These are phyloP conservation scores for Sitodiplosis mosellana DNA, from an alignment of 1,140 invertebrate genomes.

Conservation along the genomic window DNA sequence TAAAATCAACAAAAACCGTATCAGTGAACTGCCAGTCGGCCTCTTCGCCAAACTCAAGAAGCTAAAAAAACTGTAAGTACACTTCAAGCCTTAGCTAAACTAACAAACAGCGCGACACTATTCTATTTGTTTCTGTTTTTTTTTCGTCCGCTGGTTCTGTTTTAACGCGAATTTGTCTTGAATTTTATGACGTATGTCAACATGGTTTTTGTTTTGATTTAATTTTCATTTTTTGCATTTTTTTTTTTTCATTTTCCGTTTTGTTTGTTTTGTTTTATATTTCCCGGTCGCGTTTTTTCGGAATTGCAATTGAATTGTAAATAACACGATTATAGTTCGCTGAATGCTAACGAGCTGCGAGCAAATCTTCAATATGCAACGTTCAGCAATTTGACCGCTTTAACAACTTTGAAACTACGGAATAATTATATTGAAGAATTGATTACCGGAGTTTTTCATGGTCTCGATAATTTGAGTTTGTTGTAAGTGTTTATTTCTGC, in stretches of 20 bases:
- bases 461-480: conserved; percentile 1
- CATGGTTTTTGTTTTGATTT: background rate
- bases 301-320: background rate
- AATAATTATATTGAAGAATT: conserved; percentile 6
- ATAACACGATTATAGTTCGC: conserved; percentile 23
- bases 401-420: conserved; percentile 49
- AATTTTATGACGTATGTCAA: too few relatives aligned
- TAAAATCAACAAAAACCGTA: conserved; percentile 63
- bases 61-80: conserved; percentile 51
- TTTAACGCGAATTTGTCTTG: too few relatives aligned
- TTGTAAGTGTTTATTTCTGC: conserved; percentile 1
- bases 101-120: too few relatives aligned
- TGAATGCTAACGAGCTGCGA: conserved; percentile 60
- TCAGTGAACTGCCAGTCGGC: conserved; percentile 46
- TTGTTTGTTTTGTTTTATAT: background rate
- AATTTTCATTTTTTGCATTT: conserved; percentile 10
- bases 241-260: background rate
- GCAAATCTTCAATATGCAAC: conserved; percentile 44
- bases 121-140: too few relatives aligned
- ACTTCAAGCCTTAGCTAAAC: conserved; percentile 6
- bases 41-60: conserved; percentile 47
- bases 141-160: too few relatives aligned
- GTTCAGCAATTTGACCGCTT: conserved; percentile 44
- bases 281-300: too few relatives aligned
- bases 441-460: background rate